Base-by-base conservation (phyloP, 2,113 vertebrate species). In the Myrmecophaga tridactyla region DNA sequence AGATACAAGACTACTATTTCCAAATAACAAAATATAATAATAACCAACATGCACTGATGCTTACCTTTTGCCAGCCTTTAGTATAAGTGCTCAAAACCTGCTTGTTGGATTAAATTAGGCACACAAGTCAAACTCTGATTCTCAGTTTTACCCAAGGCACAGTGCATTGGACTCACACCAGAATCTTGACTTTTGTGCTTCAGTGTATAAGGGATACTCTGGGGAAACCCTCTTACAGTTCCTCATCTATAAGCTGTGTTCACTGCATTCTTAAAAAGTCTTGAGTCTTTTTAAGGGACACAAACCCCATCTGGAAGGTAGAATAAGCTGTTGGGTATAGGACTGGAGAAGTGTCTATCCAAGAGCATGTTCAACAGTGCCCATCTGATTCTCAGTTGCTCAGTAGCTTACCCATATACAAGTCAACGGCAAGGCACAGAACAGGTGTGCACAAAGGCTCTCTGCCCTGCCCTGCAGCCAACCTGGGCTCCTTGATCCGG, bases 201-300 rank as follows among this genome's bases (percentile, higher is more conserved):
- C 43, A 25, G 1, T 15, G 18, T 2, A 0, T 5, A 27, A 56
- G 29, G 3, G 31, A 3, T 0, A 3, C 0, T 8, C 70, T n/a
- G 21, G 7, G 3, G 10, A 48, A 53, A 80, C 39, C 36, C 70
- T 46, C 36, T 9, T 69, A 11, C 67, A 21, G 18, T 18, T 76
- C 51, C 12, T 67, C 48, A 9, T 34, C 90, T 41, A 1, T n/a
- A 41, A 65, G 15, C 15, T 17, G 1, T 31, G 21, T 2, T 25
- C 58, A 15, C 17, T 77, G 36, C 27, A 65, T 77, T 83, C 72
- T 78, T 85, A 36, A 46, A 41, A 86, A 90, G 65, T 46, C 53
- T 77, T 3, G 0, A 48, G 36, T 25, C n/a, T n/a, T n/a, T n/a
- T n/a, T n/a, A n/a, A n/a, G 89, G 51, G 12, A 10, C 13, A 36